phyloP scores from a whole-genome alignment of 2,113 vertebrate species.

The Forbesichthys papilliferus region DNA sequence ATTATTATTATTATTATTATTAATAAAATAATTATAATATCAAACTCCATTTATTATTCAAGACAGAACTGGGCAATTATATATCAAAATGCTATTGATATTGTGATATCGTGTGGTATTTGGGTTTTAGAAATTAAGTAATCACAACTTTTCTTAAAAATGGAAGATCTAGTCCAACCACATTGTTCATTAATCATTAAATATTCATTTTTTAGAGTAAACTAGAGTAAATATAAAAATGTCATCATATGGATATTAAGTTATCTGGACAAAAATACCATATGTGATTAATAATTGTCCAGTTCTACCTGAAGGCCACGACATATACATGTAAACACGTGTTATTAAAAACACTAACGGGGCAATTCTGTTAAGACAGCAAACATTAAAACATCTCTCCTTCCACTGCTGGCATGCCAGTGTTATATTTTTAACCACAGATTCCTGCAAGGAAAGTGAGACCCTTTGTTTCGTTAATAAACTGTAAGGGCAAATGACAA shows the following conservation, averaged over 20 bases:
- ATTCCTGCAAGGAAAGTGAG: neutral
- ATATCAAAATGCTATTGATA: neutral
- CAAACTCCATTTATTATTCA: neutral
- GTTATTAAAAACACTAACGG: constrained; percentile 26
- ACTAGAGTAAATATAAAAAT: too few relatives aligned
- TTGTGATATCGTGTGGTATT: neutral
- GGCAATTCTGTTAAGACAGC: constrained; percentile 11
- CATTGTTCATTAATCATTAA: neutral
- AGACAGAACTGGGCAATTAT: neutral
- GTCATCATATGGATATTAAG: too few relatives aligned
- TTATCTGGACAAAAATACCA: too few relatives aligned
- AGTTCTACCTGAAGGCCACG: neutral
- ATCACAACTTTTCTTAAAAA: neutral
- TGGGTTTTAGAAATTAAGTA: neutral
- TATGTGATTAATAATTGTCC: too few relatives aligned
- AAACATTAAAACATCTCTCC: neutral
- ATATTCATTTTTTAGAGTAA: too few relatives aligned
- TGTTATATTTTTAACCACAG: neutral
- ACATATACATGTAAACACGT: neutral
- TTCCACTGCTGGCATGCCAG: neutral
- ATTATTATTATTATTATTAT: too few relatives aligned
- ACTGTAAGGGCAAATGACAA: neutral
- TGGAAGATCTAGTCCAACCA: neutral
- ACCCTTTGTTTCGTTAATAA: too few relatives aligned
- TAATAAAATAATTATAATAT: too few relatives aligned